A percentile compares a stretch with the other conserved stretches of the same genome.
Evolutionary conservation across 2,797 vertebrate species (phyloP).

Genomic region (Pangasius larnaudii): DNA sequence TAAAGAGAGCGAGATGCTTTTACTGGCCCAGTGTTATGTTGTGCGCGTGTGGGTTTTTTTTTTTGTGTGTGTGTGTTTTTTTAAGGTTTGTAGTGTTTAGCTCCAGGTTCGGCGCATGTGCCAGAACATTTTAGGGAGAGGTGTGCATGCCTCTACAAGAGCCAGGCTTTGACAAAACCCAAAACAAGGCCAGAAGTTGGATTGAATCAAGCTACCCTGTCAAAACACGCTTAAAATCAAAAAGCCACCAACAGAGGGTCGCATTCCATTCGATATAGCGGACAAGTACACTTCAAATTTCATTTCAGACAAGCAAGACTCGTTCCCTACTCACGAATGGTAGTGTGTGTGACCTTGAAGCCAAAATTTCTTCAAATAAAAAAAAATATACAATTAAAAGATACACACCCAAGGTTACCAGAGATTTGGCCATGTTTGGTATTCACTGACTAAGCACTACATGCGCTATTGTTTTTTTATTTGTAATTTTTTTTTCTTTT

Average conservation of each 20-base stretch:
- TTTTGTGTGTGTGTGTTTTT: too few relatives aligned
- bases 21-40: not conserved
- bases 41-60: too few relatives aligned
- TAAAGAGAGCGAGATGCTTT: constrained; percentile 21
- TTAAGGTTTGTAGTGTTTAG: constrained; percentile 22
- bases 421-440: constrained; percentile 39
- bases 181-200: constrained; percentile 15
- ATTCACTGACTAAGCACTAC: not conserved
- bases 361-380: constrained; percentile 45
- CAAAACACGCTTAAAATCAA: not conserved
- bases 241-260: not conserved
- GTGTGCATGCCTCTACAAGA: constrained; percentile 6
- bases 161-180: constrained; percentile 26
- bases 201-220: not conserved
- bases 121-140: constrained; percentile 2
- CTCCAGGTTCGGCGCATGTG: constrained; percentile 16
- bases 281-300: not conserved
- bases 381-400: constrained; percentile 37
- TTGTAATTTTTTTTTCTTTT: too few relatives aligned
- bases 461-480: not conserved
- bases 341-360: constrained; percentile 14
- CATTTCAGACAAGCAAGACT: not conserved
- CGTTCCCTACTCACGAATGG: not conserved
- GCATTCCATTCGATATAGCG: not conserved
- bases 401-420: constrained; percentile 25